A percentile compares a stretch with the other conserved stretches of the same genome.
Conservation (phyloP, 2,888 invertebrate species). For the Hyalella azteca region DNA sequence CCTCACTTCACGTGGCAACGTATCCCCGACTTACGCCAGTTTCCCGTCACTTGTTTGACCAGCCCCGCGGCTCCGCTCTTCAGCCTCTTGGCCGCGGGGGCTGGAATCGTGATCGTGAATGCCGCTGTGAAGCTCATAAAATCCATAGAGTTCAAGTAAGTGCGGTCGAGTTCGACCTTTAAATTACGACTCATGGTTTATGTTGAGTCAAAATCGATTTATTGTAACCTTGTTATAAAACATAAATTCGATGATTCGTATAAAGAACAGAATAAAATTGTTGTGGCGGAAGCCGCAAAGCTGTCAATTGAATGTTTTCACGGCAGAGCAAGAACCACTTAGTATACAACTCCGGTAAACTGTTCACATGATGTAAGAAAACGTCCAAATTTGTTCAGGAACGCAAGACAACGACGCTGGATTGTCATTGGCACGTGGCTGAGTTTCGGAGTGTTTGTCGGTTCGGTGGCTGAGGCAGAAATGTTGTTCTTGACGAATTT, state of each 20-base stretch:
- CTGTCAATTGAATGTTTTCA: too few species aligned
- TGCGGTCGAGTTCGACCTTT: neutral
- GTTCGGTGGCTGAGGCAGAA: neutral
- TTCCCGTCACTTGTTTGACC: constrained; percentile 17
- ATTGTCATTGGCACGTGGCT: neutral
- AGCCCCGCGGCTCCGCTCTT: constrained; percentile 19
- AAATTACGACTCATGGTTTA: too few species aligned
- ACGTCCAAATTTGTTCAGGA: neutral
- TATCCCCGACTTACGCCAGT: constrained; percentile 15
- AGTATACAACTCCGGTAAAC: too few species aligned
- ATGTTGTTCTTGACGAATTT: neutral
- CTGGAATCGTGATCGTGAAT: neutral
- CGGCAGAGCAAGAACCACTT: too few species aligned
- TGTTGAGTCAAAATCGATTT: too few species aligned
- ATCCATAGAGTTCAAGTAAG: neutral
- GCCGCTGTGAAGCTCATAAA: neutral
- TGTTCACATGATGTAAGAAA: neutral
- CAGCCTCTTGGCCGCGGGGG: constrained; percentile 2
- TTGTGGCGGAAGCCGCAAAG: neutral
- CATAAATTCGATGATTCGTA: too few species aligned
- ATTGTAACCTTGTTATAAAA: too few species aligned
- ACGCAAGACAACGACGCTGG: neutral
- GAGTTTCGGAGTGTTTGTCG: neutral
- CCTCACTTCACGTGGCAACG: neutral
- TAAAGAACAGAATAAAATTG: neutral